Evolutionary conservation across 2,113 vertebrate species (phyloP).

Genomic region (Polypterus bichir): DNA sequence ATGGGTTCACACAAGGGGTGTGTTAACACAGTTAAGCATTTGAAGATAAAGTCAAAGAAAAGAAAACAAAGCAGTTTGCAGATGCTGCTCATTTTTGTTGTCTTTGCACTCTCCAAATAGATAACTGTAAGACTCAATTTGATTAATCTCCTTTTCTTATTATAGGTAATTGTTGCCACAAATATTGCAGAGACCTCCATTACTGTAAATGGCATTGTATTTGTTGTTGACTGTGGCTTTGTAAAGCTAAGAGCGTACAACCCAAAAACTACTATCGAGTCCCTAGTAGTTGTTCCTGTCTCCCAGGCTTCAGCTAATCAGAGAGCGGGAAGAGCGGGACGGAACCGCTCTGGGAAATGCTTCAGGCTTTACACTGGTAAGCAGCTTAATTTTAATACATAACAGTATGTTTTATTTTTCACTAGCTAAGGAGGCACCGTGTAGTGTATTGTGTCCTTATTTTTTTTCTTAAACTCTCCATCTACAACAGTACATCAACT

Average conservation of each 20-base stretch:
- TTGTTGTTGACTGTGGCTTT: conserved; percentile 91
- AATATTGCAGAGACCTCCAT: conserved; percentile 95
- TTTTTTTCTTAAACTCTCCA: no score
- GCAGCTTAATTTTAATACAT: background rate
- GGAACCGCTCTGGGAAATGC: conserved; percentile 83
- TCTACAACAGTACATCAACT: no score
- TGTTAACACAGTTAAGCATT: no score
- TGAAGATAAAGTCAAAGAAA: no score
- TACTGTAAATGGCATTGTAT: conserved; percentile 77
- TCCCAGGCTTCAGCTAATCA: conserved; percentile 91
- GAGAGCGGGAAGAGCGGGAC: conserved; percentile 78
- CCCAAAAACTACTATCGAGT: conserved; percentile 80
- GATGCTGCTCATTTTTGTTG: no score
- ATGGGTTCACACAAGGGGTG: no score
- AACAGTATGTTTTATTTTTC: background rate
- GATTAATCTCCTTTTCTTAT: background rate
- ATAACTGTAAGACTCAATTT: no score
- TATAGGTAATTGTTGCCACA: conserved; percentile 88
- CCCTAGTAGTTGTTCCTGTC: conserved; percentile 83
- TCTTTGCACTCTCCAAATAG: no score
- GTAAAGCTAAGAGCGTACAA: conserved; percentile 92
- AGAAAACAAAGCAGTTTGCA: no score
- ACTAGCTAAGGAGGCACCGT: background rate
- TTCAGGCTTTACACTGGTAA: conserved; percentile 87
- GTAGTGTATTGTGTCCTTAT: no score